A percentile compares a stretch with the other conserved stretches of the same genome.
Evolutionary conservation across 2,113 vertebrate genomes (phyloP).

Genomic region (Girardinichthys multiradiatus): DNA sequence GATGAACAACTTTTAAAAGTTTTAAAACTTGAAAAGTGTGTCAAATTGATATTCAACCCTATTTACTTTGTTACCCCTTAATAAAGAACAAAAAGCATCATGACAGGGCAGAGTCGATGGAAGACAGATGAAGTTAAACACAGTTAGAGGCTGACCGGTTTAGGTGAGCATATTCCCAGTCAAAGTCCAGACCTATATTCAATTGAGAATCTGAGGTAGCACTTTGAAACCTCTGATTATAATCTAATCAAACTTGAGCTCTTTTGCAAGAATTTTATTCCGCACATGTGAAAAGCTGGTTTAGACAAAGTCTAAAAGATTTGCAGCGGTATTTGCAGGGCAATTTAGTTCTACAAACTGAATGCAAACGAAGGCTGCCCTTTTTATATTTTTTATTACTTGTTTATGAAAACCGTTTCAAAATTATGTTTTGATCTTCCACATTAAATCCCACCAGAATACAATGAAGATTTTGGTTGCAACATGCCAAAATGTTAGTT

Average conservation of each 20-base stretch:
- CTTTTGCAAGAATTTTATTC: background rate
- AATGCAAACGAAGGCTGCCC: background rate
- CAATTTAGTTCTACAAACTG: background rate
- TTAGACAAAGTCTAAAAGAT: too few species aligned
- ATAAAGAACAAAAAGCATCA: background rate
- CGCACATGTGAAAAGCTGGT: background rate
- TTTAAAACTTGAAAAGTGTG: too few species aligned
- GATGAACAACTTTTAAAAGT: too few species aligned
- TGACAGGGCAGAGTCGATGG: too few species aligned
- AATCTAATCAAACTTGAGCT: background rate
- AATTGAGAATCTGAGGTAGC: too few species aligned
- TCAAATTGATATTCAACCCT: background rate
- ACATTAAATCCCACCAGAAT: too few species aligned
- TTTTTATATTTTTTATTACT: background rate
- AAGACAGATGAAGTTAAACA: too few species aligned
- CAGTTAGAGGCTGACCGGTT: too few species aligned
- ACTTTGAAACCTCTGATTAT: background rate
- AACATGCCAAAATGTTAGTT: background rate
- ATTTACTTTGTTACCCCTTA: background rate
- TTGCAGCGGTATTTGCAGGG: too few species aligned
- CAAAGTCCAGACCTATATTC: too few species aligned
- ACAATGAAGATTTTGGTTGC: too few species aligned
- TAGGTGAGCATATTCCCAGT: too few species aligned
- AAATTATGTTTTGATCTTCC: background rate
- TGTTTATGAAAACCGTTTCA: background rate